Conservation (phyloP, 1,140 invertebrate genomes). For the Gonatopus flavifemur region DNA sequence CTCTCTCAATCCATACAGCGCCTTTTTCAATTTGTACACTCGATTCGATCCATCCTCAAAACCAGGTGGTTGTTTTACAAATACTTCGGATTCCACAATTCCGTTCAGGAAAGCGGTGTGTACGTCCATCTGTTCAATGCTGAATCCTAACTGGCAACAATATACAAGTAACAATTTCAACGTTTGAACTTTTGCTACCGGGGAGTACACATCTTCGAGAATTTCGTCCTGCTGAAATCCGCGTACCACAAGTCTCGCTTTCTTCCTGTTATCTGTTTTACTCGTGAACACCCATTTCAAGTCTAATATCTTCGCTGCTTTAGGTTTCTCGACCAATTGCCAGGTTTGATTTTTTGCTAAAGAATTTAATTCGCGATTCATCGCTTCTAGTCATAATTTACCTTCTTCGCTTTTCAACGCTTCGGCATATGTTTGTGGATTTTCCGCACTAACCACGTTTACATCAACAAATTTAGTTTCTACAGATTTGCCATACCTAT, state of each 20-base stretch:
- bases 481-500: neutral
- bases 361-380: slow-evolving; percentile 42
- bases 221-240: slow-evolving; percentile 33
- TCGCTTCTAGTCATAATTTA: slow-evolving; percentile 43
- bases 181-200: no score
- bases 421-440: slow-evolving; percentile 30
- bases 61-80: neutral
- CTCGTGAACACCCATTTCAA: slow-evolving; percentile 46
- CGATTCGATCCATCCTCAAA: neutral
- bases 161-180: neutral
- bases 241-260: slow-evolving; percentile 46
- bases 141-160: neutral
- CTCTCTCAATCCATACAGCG: slow-evolving; percentile 3
- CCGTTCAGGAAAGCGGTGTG: neutral
- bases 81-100: neutral
- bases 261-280: slow-evolving; percentile 34
- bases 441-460: neutral
- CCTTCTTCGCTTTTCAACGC: slow-evolving; percentile 34
- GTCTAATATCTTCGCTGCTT: slow-evolving; percentile 32
- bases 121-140: neutral
- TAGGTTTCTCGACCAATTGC: slow-evolving; percentile 32
- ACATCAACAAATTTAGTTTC: neutral
- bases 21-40: neutral
- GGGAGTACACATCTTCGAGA: no score
- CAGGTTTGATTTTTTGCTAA: slow-evolving; percentile 47